phyloP scores from a whole-genome alignment of 2,797 vertebrate genomes.

The Scolopax bukidnonensis region DNA sequence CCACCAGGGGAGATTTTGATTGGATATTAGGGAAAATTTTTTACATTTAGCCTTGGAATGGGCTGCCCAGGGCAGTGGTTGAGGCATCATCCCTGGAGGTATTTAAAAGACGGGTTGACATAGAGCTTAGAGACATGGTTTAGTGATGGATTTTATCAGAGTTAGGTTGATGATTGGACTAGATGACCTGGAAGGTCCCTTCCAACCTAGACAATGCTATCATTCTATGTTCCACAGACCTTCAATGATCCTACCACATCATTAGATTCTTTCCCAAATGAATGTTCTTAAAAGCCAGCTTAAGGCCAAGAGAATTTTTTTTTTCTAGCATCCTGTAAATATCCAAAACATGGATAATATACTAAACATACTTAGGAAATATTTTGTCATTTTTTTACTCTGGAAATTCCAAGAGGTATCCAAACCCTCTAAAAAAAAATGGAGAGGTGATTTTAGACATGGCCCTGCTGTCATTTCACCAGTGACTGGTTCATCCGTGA shows the following conservation, averaged over 20 bases:
- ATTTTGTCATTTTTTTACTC: neutral
- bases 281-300: neutral
- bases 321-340: neutral
- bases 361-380: neutral
- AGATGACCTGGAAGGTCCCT: too few species aligned
- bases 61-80: too few species aligned
- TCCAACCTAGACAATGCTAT: too few species aligned
- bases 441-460: neutral
- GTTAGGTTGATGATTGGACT: too few species aligned
- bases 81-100: too few species aligned
- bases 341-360: neutral
- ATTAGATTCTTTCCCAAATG: neutral
- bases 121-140: too few species aligned
- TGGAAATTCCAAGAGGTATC: neutral
- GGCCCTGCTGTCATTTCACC: neutral
- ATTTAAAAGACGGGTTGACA: too few species aligned
- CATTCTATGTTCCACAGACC: neutral
- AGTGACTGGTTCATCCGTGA: accelerated
- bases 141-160: too few species aligned
- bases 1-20: too few species aligned
- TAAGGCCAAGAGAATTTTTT: neutral
- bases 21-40: too few species aligned
- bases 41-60: too few species aligned
- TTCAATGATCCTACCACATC: neutral
- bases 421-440: neutral